These are phyloP conservation scores for Anthopleura xanthogrammica DNA, from an alignment of 92 coral and sea anemone species.

Conservation along the genomic window DNA sequence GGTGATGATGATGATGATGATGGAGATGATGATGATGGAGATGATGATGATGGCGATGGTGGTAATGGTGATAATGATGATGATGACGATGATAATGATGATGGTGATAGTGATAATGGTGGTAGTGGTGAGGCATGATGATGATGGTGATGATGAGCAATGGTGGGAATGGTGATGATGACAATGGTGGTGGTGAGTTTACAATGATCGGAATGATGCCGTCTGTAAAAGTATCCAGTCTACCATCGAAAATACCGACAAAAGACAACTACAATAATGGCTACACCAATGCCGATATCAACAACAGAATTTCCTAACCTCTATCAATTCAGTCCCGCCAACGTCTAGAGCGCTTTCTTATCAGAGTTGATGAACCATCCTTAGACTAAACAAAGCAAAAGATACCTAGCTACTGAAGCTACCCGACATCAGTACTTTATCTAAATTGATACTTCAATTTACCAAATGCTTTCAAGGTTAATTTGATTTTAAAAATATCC, in stretches of 20 bases:
- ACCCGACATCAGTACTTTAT: constrained; percentile 1
- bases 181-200: background rate
- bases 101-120: too few species aligned
- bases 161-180: background rate
- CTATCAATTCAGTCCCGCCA: background rate
- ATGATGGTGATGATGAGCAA: background rate
- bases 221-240: background rate
- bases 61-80: background rate
- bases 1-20: too few species aligned
- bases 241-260: background rate
- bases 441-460: background rate
- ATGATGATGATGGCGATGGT: background rate
- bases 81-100: background rate
- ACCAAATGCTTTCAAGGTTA: constrained; percentile 7
- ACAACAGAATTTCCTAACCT: background rate
- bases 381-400: background rate
- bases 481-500: background rate
- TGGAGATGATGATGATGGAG: background rate
- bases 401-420: background rate
- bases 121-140: background rate
- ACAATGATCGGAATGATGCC: background rate
- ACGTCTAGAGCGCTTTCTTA: background rate
- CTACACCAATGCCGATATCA: background rate
- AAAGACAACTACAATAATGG: background rate
- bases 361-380: background rate